These are phyloP conservation scores for Choloepus hoffmanni DNA, from an alignment of 2,113 vertebrate genomes.

Conservation along the genomic window DNA sequence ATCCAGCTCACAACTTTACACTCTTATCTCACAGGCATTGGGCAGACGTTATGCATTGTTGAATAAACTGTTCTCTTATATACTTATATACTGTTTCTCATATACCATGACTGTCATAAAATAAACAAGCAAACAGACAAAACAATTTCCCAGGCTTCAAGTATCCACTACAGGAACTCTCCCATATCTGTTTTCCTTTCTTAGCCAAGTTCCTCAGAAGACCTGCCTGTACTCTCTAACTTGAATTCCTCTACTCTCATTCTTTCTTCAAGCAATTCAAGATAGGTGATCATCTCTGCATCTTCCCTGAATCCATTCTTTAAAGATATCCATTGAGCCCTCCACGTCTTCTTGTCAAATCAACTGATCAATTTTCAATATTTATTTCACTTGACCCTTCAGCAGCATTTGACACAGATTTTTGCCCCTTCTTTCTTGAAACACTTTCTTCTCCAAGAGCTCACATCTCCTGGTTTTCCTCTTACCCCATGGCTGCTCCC, in stretches of 20 bases:
- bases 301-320: neutral
- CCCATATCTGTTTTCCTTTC: neutral
- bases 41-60: neutral
- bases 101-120: neutral
- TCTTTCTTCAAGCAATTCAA: neutral
- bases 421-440: neutral
- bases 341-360: neutral
- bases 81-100: neutral
- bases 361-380: neutral
- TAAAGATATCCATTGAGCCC: neutral
- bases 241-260: neutral
- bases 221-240: too few relatives aligned
- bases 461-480: neutral
- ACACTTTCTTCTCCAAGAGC: neutral
- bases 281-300: neutral
- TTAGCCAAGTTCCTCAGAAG: neutral
- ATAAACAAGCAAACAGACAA: neutral
- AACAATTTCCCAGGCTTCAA: neutral
- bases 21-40: neutral
- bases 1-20: constrained; percentile 5
- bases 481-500: fast-evolving
- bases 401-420: neutral
- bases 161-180: neutral
- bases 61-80: neutral
- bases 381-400: neutral